phyloP scores from a whole-genome alignment of 2,797 vertebrate species.

The Cossypha caffra region DNA sequence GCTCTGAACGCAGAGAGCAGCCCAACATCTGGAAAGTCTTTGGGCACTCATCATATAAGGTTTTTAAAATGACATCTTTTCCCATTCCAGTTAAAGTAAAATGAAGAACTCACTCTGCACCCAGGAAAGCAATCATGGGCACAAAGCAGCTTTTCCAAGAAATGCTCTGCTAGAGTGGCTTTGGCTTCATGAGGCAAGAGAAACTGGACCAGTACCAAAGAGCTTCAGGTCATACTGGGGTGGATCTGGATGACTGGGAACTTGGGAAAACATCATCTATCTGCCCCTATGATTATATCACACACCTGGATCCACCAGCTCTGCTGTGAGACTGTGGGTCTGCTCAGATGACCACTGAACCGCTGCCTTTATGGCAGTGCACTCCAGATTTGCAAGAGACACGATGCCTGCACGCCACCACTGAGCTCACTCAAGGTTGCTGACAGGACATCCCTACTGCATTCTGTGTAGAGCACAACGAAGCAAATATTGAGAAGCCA shows the following conservation, averaged over 20 bases:
- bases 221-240: not conserved
- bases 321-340: not conserved
- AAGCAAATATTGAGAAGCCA: not conserved
- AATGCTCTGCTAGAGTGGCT: not conserved
- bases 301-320: not conserved
- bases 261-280: not conserved
- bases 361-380: not conserved
- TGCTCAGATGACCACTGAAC: not conserved
- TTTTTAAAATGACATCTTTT: not conserved
- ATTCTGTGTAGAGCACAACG: not conserved
- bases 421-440: accelerated
- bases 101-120: not conserved
- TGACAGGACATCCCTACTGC: not conserved
- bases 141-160: not conserved
- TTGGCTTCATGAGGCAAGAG: not conserved
- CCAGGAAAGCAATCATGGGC: not conserved
- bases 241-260: not conserved
- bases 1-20: not conserved
- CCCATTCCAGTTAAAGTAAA: not conserved
- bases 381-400: not conserved
- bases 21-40: slow-evolving; percentile 50
- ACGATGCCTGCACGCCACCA: accelerated
- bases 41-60: not conserved
- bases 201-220: not conserved
- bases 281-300: not conserved